These are phyloP conservation scores for Tortrix viridana DNA, from an alignment of 2,888 invertebrate species.

Conservation along the genomic window DNA sequence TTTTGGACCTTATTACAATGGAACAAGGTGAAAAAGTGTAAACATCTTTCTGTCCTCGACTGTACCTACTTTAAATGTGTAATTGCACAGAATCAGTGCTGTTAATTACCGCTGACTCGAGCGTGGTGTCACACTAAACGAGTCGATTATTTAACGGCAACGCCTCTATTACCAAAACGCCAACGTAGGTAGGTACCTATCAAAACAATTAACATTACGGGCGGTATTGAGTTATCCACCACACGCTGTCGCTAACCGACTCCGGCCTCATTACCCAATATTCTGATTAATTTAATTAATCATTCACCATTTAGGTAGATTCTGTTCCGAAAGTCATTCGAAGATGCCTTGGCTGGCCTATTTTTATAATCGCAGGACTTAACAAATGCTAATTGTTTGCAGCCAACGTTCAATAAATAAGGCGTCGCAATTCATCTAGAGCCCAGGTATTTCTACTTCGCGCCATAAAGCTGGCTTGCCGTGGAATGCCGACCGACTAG, in stretches of 20 bases:
- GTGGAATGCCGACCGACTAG: conserved; percentile 77
- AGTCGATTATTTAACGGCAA: background rate
- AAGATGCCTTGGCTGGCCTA: conserved; percentile 10
- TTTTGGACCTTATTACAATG: too few relatives aligned
- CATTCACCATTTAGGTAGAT: background rate
- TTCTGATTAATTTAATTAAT: background rate
- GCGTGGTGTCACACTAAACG: background rate
- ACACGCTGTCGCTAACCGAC: background rate
- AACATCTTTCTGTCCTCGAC: too few relatives aligned
- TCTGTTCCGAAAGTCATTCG: background rate
- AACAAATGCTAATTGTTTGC: conserved; percentile 5
- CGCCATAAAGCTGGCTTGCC: conserved; percentile 69
- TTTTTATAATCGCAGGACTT: conserved; percentile 6
- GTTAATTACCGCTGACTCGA: background rate
- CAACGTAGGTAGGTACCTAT: too few relatives aligned
- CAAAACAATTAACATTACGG: background rate
- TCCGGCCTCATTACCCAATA: conserved; percentile 1
- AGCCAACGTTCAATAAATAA: conserved; percentile 60
- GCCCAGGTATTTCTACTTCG: conserved; percentile 77
- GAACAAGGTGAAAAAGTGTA: too few relatives aligned
- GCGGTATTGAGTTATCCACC: background rate
- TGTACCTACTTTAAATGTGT: too few relatives aligned
- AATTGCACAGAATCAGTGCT: background rate
- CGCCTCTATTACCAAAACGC: background rate
- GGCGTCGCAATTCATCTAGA: conserved; percentile 71